Evolutionary conservation across 2,113 vertebrate genomes (phyloP).

Genomic region (Paedocypris sp.): DNA sequence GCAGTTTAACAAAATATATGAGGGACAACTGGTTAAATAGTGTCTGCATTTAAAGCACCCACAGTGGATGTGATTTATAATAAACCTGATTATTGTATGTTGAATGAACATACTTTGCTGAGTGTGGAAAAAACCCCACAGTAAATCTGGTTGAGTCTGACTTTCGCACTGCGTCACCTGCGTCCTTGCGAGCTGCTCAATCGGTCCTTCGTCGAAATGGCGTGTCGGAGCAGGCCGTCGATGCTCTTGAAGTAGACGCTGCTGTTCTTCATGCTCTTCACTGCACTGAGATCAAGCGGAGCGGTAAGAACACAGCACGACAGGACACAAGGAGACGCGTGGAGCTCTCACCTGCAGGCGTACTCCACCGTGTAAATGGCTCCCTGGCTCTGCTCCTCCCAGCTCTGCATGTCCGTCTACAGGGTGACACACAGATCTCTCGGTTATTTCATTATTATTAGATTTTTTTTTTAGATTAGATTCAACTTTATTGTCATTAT

Average conservation of each 20-base stretch:
- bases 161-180: too few species aligned
- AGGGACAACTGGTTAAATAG: too few species aligned
- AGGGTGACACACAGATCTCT: too few species aligned
- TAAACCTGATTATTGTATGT: too few species aligned
- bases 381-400: conserved; percentile 96
- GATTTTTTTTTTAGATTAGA: too few species aligned
- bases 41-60: too few species aligned
- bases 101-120: not conserved
- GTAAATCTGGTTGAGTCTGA: too few species aligned
- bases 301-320: not conserved
- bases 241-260: conserved; percentile 85
- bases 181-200: conserved; percentile 70
- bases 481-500: too few species aligned
- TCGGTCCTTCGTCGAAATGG: conserved; percentile 75
- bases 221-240: conserved; percentile 73
- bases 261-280: conserved; percentile 89
- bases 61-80: too few species aligned
- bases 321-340: too few species aligned
- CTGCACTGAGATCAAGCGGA: conserved; percentile 62
- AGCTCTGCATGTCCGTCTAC: conserved; percentile 93
- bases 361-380: conserved; percentile 94
- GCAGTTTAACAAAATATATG: too few species aligned
- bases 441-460: too few species aligned
- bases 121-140: not conserved
- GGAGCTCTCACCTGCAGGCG: conserved; percentile 78